Percentiles rank a stretch among this genome's conserved stretches.
phyloP scores from a whole-genome alignment of 2,113 vertebrate species.

The Brachirus orientalis region DNA sequence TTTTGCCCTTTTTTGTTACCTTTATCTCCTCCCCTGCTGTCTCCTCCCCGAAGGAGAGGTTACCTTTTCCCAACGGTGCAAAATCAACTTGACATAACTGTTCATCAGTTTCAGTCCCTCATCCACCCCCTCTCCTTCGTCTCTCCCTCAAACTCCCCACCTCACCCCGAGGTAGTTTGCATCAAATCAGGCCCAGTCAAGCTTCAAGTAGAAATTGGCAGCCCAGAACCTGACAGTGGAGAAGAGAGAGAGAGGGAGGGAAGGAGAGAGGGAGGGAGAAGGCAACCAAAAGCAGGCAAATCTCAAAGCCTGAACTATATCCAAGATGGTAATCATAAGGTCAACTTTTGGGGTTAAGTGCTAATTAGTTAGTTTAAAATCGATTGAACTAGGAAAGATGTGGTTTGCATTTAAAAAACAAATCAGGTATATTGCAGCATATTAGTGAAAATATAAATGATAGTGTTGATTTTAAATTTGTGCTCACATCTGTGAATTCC shows the following conservation, averaged over 20 bases:
- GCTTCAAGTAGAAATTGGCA: slow-evolving; percentile 99
- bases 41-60: slow-evolving; percentile 86
- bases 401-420: background rate
- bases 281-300: slow-evolving; percentile 12
- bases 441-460: background rate
- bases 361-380: slow-evolving; percentile 36
- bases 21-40: slow-evolving; percentile 47
- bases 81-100: slow-evolving; percentile 99
- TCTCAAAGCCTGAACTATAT: slow-evolving; percentile 24
- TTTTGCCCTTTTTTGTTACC: slow-evolving; percentile 38
- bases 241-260: slow-evolving; percentile 28
- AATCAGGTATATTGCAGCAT: background rate
- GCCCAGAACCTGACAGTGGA: slow-evolving; percentile 94
- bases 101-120: slow-evolving; percentile 91
- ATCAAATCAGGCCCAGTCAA: slow-evolving; percentile 98
- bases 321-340: slow-evolving; percentile 29
- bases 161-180: slow-evolving; percentile 96
- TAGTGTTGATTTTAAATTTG: slow-evolving; percentile 1
- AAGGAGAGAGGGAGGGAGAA: background rate
- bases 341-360: slow-evolving; percentile 51
- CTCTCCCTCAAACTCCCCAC: slow-evolving; percentile 36
- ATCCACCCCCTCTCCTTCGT: background rate
- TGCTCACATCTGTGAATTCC: slow-evolving; percentile 16
- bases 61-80: slow-evolving; percentile 98
- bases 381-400: slow-evolving; percentile 4